Base-by-base conservation (phyloP, 1,140 invertebrate genomes). In the Tetranychus cinnabarinus region DNA sequence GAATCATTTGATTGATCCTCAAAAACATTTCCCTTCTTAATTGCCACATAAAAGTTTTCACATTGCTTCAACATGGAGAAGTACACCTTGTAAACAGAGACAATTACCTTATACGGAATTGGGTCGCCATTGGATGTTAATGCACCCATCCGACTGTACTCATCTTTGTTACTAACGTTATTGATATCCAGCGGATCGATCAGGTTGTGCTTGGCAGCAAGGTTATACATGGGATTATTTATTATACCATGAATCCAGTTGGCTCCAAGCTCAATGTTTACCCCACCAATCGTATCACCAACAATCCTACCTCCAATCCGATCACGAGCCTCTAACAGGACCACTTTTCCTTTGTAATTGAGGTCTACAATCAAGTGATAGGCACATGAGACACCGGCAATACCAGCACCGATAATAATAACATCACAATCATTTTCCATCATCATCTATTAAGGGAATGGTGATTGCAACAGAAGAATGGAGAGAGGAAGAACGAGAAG, bases 201-300 rank as follows among this genome's bases (percentile, higher is more conserved):
- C 4, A 59, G 15, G 13, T 62, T 56, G 15, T 58, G n/a, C 3
- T 47, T 46, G 34, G 31, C 34, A n/a, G 64, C 58, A 46, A 67
- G 55, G 59, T 82, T 70, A 68, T 77, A 86, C 1, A 84, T 79
- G 12, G 76, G 67, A 72, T 88, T 85, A 34, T 81, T 76, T 62
- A 79, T 72, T 69, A 87, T 79, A 15, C 87, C 86, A 67, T 90
- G 86, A 65, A 87, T 90, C 84, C 86, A 92, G 70, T 88, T 83
- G 33, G 84, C 86, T 5, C 88, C 87, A 15, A 89, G 63, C 70
- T 92, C 88, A 7, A 88, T 72, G 33, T 77, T 70, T 63, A 75
- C 75, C 5, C 78, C 76, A 2, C 71, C 68, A 67, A 60, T 55
- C 54, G 23, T 34, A 37, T 33, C 31, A 42, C 39, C 31, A 59